Base-by-base conservation (phyloP, 2,797 vertebrate genomes). In the Paratrypauchen microcephalus region DNA sequence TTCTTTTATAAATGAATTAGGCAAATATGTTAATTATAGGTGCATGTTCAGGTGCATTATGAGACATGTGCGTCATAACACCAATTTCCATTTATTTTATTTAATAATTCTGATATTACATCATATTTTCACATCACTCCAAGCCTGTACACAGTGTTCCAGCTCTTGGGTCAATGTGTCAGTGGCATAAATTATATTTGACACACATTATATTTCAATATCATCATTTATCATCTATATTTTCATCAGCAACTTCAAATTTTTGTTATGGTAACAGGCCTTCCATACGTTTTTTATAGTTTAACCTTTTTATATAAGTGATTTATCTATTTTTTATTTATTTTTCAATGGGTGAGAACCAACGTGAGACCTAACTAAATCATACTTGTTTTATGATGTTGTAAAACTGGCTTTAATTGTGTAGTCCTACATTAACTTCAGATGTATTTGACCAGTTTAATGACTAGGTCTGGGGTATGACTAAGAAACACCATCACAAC, bases 361-460 rank as follows among this genome's bases (percentile, higher is more conserved):
- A 54, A 12, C 9, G 7, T 52, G 50, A 52, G 19, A 52, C 1
- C 19, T n/a, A 23, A 1, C 54, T 23, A 57, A 57, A 57, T 59
- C 16, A 19, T 59, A 32, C 57, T 32, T 4, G 18, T 18, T 57
- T 28, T 26, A 28, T 57, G 57, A 59, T 32, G 24, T 32, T 32
- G 57, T 36, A 30, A 59, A 59, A 59, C 57, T 32, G 28, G 30
- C 26, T 59, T 18, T n/a, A 59, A 59, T 19, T 59, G 18, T 59
- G 28, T 32, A 16, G 28, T n/a, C 57, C 4, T n/a, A 18, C 26
- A 28, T 58, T 30, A 5, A 58, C 26, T 58, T 58, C 4, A 28
- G 3, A 36, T 59, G 57, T 59, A 16, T 36, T 6, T 28, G 18
- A 16, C 16, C 16, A 58, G 23, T 56, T 56, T 56, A 57, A 57